phyloP scores from a whole-genome alignment of 2,113 vertebrate species.

The Oreotrochilus melanogaster region DNA sequence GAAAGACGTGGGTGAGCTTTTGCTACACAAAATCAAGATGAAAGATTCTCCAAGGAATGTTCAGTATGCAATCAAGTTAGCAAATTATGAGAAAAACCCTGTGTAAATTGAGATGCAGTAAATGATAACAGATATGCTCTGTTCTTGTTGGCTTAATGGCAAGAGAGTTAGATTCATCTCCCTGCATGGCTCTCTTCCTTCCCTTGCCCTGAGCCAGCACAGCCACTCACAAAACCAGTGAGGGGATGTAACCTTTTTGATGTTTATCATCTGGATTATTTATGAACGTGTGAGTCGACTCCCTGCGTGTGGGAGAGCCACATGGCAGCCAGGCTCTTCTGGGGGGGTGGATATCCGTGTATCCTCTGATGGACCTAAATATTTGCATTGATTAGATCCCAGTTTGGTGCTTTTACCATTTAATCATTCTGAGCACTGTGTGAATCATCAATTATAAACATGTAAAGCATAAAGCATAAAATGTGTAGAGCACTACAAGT shows the following conservation, averaged over 20 bases:
- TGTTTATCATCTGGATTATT: neutral
- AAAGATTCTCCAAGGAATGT: neutral
- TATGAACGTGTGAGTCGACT: neutral
- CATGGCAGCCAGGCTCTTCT: neutral
- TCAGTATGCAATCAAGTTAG: neutral
- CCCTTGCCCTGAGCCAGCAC: neutral
- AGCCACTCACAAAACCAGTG: neutral
- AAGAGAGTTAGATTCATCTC: neutral
- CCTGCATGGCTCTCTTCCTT: neutral
- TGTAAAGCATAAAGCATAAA: neutral
- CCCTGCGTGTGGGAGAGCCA: neutral
- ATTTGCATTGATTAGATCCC: constrained; percentile 3
- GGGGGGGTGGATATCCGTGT: neutral
- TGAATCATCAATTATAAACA: neutral
- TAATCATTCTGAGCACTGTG: neutral
- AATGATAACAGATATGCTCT: neutral
- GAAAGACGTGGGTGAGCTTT: neutral
- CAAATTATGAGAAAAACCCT: neutral
- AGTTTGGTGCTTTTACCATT: neutral
- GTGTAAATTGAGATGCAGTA: neutral
- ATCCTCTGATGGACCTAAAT: neutral
- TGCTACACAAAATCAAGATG: constrained; percentile 2
- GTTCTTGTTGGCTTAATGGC: neutral
- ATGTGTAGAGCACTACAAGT: neutral
- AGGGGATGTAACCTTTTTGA: neutral